phyloP scores from a whole-genome alignment of 2,888 invertebrate genomes.

The Ametastegia equiseti region DNA sequence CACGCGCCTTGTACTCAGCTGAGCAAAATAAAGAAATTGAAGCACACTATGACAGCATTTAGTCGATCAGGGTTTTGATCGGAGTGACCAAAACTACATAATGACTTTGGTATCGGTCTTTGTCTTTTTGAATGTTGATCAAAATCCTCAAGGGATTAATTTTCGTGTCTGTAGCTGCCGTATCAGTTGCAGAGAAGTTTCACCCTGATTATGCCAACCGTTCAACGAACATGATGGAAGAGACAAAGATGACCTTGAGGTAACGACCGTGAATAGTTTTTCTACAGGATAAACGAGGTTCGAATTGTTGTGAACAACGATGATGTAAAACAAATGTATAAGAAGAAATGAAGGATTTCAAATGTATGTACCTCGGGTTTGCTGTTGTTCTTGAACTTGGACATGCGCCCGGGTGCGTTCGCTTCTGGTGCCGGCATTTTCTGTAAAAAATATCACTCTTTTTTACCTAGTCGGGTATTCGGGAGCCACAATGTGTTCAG shows the following conservation, averaged over 20 bases:
- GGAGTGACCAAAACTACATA: background rate
- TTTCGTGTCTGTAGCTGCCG: too few species aligned
- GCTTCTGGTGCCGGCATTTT: slow-evolving; percentile 81
- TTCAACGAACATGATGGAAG: too few species aligned
- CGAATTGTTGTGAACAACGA: background rate
- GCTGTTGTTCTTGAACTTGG: slow-evolving; percentile 88
- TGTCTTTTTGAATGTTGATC: background rate
- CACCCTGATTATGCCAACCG: too few species aligned
- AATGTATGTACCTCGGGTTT: slow-evolving; percentile 84
- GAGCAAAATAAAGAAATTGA: too few species aligned
- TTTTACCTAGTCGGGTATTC: too few species aligned
- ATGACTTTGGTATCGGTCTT: background rate
- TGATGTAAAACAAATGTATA: background rate
- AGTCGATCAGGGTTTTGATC: background rate
- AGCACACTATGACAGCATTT: background rate
- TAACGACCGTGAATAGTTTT: too few species aligned
- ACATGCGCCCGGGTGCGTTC: slow-evolving; percentile 79
- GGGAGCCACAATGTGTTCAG: background rate
- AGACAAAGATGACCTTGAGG: too few species aligned
- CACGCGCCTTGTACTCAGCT: too few species aligned
- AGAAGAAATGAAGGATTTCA: slow-evolving; percentile 41
- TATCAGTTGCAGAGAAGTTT: too few species aligned
- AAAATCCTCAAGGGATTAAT: too few species aligned
- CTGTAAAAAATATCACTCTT: too few species aligned
- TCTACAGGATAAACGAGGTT: background rate